A percentile compares a stretch with the other conserved stretches of the same genome.
phyloP scores from a whole-genome alignment of 2,797 vertebrate species.

The Crocodylus rhombifer region DNA sequence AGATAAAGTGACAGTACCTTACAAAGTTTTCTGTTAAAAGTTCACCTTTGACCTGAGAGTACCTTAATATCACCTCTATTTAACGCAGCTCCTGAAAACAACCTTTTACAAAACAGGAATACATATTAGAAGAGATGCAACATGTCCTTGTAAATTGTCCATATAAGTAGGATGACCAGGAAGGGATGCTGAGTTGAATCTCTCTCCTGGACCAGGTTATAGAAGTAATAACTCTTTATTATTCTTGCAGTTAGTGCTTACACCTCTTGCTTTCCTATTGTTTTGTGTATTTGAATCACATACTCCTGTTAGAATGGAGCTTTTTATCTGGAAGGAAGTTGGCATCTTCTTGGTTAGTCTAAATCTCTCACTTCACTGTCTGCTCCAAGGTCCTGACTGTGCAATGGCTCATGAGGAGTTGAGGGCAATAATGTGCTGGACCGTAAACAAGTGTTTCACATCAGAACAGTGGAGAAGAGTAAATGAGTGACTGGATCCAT shows the following conservation, averaged over 20 bases:
- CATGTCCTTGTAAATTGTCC: not conserved
- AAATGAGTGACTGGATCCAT: not conserved
- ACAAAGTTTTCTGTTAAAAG: not conserved
- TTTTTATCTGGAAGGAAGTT: not conserved
- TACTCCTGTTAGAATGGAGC: not conserved
- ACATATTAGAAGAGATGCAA: not conserved
- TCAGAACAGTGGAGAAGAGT: not conserved
- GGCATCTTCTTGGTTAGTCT: not conserved
- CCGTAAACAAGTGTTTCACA: not conserved
- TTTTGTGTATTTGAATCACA: not conserved
- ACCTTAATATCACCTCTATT: not conserved
- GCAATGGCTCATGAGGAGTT: not conserved
- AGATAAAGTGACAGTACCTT: not conserved
- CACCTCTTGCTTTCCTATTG: not conserved
- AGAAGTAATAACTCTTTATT: not conserved
- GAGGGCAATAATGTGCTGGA: not conserved
- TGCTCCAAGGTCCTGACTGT: not conserved
- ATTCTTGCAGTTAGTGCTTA: not conserved
- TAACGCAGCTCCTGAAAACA: not conserved
- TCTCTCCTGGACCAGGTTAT: not conserved
- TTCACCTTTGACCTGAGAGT: not conserved
- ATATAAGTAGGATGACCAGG: not conserved
- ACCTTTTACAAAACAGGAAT: not conserved
- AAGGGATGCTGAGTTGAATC: not conserved
- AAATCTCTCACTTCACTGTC: not conserved